Evolutionary conservation across 2,888 invertebrate species (phyloP).

Genomic region (Chrysotoxum bicinctum): DNA sequence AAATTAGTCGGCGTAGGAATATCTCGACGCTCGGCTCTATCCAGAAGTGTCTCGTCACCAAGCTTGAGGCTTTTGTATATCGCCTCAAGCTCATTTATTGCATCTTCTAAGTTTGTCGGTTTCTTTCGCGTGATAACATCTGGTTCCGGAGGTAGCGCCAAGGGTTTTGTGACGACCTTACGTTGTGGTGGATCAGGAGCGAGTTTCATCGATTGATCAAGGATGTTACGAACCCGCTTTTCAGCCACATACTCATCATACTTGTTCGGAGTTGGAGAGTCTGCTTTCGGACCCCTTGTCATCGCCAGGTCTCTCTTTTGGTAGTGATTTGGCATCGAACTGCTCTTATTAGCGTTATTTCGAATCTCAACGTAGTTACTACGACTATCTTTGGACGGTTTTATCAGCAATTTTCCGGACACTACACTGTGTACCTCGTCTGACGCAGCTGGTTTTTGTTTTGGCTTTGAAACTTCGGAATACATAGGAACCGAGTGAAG

Average conservation of each 20-base stretch:
- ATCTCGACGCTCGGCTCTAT: conserved; percentile 89
- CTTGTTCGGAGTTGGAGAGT: conserved; percentile 77
- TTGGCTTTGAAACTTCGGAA: conserved; percentile 79
- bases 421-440: conserved; percentile 77
- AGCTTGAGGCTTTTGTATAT: conserved; percentile 94
- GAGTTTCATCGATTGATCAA: conserved; percentile 52
- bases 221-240: conserved; percentile 76
- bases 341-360: conserved; percentile 77
- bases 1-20: conserved; percentile 79
- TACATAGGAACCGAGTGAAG: conserved; percentile 78
- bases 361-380: conserved; percentile 78
- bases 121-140: conserved; percentile 82
- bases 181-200: conserved; percentile 78
- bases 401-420: conserved; percentile 79
- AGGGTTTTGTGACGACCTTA: conserved; percentile 71
- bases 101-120: conserved; percentile 92
- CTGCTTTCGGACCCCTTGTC: conserved; percentile 27
- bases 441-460: conserved; percentile 65
- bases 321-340: conserved; percentile 81
- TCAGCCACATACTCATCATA: conserved; percentile 81
- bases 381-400: conserved; percentile 76
- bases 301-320: conserved; percentile 74
- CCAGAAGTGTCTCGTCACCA: conserved; percentile 86
- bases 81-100: conserved; percentile 93
- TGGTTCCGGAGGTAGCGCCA: conserved; percentile 73